A percentile compares a stretch with the other conserved stretches of the same genome.
Conservation (phyloP, 2,113 vertebrate species). For the Procapra przewalskii region DNA sequence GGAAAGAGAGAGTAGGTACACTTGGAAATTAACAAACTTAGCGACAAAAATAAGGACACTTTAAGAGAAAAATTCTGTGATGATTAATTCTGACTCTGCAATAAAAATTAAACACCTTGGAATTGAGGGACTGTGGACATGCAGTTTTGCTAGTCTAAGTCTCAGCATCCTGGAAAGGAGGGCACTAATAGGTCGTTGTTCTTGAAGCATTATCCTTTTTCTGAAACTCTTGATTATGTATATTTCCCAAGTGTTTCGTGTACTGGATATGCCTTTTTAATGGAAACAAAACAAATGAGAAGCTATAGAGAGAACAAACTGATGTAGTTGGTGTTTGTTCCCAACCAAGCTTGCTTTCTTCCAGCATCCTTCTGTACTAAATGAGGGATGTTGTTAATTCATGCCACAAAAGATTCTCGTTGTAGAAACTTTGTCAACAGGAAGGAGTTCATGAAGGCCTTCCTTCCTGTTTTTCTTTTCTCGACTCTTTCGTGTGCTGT, state of each 20-base stretch:
- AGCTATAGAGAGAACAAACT: background rate
- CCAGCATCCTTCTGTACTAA: background rate
- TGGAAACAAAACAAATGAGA: background rate
- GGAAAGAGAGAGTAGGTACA: background rate
- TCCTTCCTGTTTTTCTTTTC: background rate
- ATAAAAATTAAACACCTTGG: background rate
- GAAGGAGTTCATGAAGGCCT: background rate
- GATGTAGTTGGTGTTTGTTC: background rate
- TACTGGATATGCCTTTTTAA: background rate
- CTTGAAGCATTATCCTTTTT: background rate
- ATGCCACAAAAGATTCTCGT: background rate
- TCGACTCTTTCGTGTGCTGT: accelerated
- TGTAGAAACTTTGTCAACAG: background rate
- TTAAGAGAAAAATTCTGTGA: background rate
- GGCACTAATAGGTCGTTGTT: background rate
- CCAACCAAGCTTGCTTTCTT: background rate
- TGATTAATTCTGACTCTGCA: background rate
- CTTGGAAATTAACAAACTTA: background rate
- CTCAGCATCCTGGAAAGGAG: background rate
- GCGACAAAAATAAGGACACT: background rate
- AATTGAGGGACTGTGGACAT: background rate
- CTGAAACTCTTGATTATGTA: background rate
- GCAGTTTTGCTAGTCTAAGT: background rate
- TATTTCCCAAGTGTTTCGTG: background rate
- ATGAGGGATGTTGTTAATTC: background rate